Evolutionary conservation across 2,797 vertebrate species (phyloP).

Genomic region (Pristis pectinata): DNA sequence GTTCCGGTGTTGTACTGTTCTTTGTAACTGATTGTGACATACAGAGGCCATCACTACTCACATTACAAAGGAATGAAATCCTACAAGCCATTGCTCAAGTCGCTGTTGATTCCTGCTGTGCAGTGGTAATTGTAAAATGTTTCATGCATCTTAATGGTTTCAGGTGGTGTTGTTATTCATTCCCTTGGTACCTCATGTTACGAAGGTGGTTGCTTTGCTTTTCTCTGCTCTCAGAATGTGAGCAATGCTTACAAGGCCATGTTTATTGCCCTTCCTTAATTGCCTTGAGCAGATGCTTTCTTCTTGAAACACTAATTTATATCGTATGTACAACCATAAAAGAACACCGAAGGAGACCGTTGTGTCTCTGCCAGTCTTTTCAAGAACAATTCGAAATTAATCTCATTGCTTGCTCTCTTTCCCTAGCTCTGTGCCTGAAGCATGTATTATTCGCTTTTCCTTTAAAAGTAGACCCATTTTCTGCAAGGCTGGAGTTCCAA

Average conservation of each 20-base stretch:
- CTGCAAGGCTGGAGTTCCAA: not conserved
- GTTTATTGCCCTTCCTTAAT: not conserved
- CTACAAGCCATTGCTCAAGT: not conserved
- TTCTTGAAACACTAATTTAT: not conserved
- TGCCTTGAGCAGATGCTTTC: not conserved
- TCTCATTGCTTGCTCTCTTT: not conserved
- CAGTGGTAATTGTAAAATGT: not conserved
- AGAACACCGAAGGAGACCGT: not conserved
- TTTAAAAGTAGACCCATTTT: not conserved
- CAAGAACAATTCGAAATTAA: not conserved
- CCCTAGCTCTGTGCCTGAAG: not conserved
- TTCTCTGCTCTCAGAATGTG: not conserved
- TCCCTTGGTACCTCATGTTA: not conserved
- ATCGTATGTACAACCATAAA: not conserved
- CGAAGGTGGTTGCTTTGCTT: not conserved
- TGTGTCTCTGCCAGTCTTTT: not conserved
- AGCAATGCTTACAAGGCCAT: not conserved
- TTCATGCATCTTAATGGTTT: too few species aligned
- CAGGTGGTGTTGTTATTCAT: too few species aligned
- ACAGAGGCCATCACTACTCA: too few species aligned
- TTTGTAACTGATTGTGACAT: too few species aligned
- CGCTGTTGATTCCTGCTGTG: not conserved
- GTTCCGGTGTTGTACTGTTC: too few species aligned
- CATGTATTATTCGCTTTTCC: not conserved
- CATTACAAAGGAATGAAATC: not conserved